Conservation (phyloP, 2,797 vertebrate species). For the Pteropus rufus region DNA sequence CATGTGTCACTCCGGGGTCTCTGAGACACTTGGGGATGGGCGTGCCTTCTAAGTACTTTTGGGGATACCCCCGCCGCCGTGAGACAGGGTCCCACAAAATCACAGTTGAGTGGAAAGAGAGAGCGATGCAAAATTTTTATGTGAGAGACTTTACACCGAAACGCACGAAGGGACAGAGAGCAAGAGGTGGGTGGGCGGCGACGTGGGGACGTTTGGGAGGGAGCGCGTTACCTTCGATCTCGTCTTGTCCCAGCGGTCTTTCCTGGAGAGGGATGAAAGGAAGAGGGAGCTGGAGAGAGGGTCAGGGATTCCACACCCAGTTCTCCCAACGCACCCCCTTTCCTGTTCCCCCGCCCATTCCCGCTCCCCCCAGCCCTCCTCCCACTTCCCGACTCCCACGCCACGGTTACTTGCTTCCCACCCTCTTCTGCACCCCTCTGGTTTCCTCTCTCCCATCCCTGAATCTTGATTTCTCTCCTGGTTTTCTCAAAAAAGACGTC, state of each 20-base stretch:
- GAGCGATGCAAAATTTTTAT: background rate
- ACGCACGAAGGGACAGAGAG: too few relatives aligned
- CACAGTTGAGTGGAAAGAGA: background rate
- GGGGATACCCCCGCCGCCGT: background rate
- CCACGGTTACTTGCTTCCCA: background rate
- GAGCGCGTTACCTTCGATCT: slow-evolving; percentile 76
- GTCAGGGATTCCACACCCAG: background rate
- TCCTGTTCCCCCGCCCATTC: background rate
- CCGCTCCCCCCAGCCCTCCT: background rate
- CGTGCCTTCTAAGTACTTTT: background rate
- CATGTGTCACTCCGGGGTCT: background rate
- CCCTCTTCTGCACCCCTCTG: background rate
- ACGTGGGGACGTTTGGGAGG: rapidly evolving
- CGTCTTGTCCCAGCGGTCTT: slow-evolving; percentile 74
- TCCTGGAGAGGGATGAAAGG: slow-evolving; percentile 59
- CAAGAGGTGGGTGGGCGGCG: background rate
- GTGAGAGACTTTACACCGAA: background rate
- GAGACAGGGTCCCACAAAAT: background rate
- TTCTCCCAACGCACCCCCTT: background rate
- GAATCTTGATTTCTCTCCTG: background rate
- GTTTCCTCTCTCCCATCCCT: background rate
- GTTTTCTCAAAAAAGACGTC: background rate
- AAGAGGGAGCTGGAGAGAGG: background rate
- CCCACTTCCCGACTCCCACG: background rate
- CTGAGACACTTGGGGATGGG: background rate